Conservation (phyloP, 2,888 invertebrate species). For the Siphonodentalium dalli region DNA sequence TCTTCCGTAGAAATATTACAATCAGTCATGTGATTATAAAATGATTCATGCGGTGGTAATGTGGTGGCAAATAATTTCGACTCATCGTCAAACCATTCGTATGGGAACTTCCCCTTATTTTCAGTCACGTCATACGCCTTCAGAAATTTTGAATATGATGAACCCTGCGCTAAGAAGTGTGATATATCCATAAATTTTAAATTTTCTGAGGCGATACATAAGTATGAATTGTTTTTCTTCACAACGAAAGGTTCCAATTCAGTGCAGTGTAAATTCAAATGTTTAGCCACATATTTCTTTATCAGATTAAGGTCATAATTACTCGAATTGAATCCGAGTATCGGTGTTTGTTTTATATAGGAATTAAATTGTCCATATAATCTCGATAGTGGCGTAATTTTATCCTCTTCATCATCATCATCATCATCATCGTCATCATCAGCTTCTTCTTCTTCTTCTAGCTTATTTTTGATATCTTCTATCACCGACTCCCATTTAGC, state of each 20-base stretch:
- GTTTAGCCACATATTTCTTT: not conserved
- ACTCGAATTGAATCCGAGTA: slow-evolving; percentile 10
- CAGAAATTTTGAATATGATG: no score
- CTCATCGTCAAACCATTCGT: no score
- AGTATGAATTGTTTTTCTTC: slow-evolving; percentile 9
- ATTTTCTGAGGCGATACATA: slow-evolving; percentile 2
- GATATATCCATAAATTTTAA: no score
- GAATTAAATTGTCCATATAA: not conserved
- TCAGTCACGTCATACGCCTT: no score
- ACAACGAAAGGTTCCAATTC: not conserved
- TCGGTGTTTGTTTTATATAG: not conserved
- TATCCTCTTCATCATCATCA: not conserved
- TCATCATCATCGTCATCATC: not conserved
- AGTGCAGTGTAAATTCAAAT: not conserved
- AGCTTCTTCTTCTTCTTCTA: not conserved
- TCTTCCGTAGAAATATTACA: no score
- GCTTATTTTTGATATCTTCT: slow-evolving; percentile 12
- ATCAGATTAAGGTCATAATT: slow-evolving; percentile 16
- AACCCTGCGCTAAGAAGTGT: no score
- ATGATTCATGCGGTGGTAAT: no score
- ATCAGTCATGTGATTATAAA: no score
- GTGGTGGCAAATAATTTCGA: no score
- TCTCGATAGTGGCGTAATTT: not conserved
- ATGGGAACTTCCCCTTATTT: no score
- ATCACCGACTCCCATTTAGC: slow-evolving; percentile 23